These are phyloP conservation scores for Copidosoma floridanum DNA, from an alignment of 1,140 invertebrate species.

Conservation along the genomic window DNA sequence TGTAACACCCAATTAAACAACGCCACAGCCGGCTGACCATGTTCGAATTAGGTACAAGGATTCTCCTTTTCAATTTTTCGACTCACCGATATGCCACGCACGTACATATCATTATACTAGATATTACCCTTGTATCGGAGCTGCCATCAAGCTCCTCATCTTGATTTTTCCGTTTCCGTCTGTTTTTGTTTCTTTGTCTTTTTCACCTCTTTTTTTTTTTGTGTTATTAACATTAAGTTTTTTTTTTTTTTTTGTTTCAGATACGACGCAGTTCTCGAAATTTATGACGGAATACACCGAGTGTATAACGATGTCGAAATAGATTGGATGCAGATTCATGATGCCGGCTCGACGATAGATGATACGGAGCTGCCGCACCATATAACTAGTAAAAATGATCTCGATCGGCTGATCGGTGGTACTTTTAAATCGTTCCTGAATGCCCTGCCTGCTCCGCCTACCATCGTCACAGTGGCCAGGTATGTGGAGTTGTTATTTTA, in stretches of 20 bases:
- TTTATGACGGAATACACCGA: slow-evolving; percentile 51
- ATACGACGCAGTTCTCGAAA: slow-evolving; percentile 55
- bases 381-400: slow-evolving; percentile 68
- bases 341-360: slow-evolving; percentile 85
- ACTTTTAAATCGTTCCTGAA: slow-evolving; percentile 63
- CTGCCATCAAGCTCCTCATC: no score
- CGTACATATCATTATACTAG: no score
- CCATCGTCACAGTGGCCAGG: slow-evolving; percentile 75
- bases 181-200: not conserved
- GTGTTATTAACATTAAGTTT: no score
- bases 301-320: slow-evolving; percentile 63
- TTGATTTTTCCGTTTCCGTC: no score
- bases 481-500: no score
- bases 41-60: no score
- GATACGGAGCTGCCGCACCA: slow-evolving; percentile 78
- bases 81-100: no score
- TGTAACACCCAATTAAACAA: slow-evolving; percentile 25
- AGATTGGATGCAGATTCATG: slow-evolving; percentile 76
- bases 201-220: not conserved
- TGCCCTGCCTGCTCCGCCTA: slow-evolving; percentile 64
- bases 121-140: no score
- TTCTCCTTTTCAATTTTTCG: no score
- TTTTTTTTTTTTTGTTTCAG: slow-evolving; percentile 34
- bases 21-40: not conserved
- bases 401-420: slow-evolving; percentile 62